Evolutionary conservation across 2,888 invertebrate species (phyloP).

Genomic region (Scaptomyza reducta): DNA sequence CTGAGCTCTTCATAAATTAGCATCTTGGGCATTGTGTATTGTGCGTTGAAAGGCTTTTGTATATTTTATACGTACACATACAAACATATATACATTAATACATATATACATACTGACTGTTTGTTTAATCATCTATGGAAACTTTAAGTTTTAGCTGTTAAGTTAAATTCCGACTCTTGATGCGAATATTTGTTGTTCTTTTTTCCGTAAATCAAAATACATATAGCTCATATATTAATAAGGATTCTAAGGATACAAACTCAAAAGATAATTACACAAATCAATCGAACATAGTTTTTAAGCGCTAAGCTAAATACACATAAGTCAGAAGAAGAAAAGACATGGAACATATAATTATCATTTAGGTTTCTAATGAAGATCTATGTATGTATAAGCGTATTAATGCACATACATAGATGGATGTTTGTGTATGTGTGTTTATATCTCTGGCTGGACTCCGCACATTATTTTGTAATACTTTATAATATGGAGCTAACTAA

Average conservation of each 20-base stretch:
- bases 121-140: background rate
- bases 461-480: constrained; percentile 24
- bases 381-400: background rate
- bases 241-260: no score
- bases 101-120: background rate
- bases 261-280: no score
- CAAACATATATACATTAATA: no score
- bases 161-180: background rate
- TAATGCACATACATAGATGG: background rate
- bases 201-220: no score
- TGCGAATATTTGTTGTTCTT: background rate
- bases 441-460: background rate
- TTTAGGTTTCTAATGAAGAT: background rate
- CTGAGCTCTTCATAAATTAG: constrained; percentile 49
- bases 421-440: background rate
- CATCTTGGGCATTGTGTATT: constrained; percentile 26
- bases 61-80: background rate
- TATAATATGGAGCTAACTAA: constrained; percentile 50
- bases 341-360: background rate
- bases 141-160: background rate
- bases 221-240: no score
- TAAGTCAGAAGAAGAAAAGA: no score
- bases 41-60: constrained; percentile 20
- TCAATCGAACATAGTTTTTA: no score
- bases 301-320: no score